phyloP scores from a whole-genome alignment of 2,113 vertebrate genomes.

The Malaclemys terrapin region DNA sequence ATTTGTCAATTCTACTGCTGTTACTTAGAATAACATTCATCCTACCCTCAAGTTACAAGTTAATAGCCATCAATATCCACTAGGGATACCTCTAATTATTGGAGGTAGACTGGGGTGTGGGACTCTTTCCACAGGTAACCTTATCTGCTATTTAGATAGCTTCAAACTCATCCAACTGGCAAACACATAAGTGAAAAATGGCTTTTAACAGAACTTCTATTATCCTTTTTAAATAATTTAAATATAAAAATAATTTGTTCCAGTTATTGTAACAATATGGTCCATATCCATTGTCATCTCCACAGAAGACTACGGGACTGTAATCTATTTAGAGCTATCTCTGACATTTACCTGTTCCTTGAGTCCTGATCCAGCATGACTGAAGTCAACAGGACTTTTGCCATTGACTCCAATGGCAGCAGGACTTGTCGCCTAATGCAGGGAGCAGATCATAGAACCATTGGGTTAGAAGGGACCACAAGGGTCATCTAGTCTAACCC shows the following conservation, averaged over 20 bases:
- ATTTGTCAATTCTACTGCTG: constrained; percentile 50
- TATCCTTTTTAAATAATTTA: not conserved
- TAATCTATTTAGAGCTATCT: not conserved
- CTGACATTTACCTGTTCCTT: not conserved
- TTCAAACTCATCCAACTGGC: rapidly evolving
- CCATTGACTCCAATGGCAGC: not conserved
- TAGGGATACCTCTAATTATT: not conserved
- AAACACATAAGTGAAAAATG: not conserved
- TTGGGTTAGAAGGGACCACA: too few species aligned
- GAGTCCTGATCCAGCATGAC: rapidly evolving
- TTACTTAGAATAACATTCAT: constrained; percentile 21
- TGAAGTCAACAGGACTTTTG: not conserved
- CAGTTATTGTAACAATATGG: rapidly evolving
- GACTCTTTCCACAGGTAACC: not conserved
- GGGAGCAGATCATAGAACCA: not conserved
- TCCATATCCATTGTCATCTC: not conserved
- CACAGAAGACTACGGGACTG: rapidly evolving
- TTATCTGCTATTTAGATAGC: not conserved
- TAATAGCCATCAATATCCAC: not conserved
- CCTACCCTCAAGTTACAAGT: constrained; percentile 18
- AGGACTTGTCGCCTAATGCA: not conserved
- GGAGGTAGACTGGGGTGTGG: not conserved
- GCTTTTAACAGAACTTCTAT: rapidly evolving
- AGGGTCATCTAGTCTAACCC: too few species aligned
- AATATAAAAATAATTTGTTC: not conserved